Base-by-base conservation (phyloP, 1,140 invertebrate species). In the Rhyzopertha dominica region DNA sequence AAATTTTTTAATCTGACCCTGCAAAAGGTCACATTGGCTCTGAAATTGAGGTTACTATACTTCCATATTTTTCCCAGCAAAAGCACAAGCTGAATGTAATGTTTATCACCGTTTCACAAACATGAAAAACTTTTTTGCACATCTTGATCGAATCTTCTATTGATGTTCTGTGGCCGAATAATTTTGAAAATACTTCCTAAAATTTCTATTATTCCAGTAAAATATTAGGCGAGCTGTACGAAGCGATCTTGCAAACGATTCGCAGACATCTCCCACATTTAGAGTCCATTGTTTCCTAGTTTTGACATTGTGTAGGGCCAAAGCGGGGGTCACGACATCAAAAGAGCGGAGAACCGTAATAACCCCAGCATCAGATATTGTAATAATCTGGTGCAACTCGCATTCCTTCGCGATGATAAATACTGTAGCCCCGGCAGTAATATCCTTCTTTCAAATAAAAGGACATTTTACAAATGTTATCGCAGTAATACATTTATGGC, bases 401-500 rank as follows among this genome's bases (percentile, higher is more conserved):
- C 42, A 44, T 53, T 52, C 45, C 41, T 35, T 16, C 9, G 17
- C 22, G 47, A 56, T 58, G 56, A 58, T 58, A 58, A 58, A 58
- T 58, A 49, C 51, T 41, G 23, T n/a, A n/a, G 26, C 19, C 19
- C 47, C 34, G 24, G 56, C 53, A 58, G 56, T 58, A 58, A 47
- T 54, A 50, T 56, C 52, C 56, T 51, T 53, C 57, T 48, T 43
- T 32, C 39, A 53, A 57, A 55, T 55, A 59, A 57, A 56, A 46
- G 56, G 35, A 44, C 47, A 31, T 48, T 61, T 61, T 56, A 58
- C 54, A 58, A 59, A 58, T 58, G 59, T 58, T 58, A 61, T 59
- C 53, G 54, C 55, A 49, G 55, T 57, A 53, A 58, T 58, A 52
- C 55, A 60, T 60, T 62, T 60, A 61, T 58, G 55, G 53, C 50